Percentiles rank a stretch among this genome's conserved stretches.
Evolutionary conservation across 2,888 invertebrate genomes (phyloP).

Genomic region (Subacronicta megacephala): DNA sequence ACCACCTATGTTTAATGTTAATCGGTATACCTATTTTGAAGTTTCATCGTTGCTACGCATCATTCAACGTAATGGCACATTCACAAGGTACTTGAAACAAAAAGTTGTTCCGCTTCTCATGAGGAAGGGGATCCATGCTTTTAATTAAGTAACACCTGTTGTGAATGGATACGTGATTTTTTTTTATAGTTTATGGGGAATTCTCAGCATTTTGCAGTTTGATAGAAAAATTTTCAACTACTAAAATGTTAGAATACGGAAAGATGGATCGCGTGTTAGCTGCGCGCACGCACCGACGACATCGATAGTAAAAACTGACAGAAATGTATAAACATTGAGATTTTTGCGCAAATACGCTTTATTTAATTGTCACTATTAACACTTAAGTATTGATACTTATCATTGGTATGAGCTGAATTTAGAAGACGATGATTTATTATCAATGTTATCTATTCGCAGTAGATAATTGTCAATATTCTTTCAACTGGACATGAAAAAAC

Average conservation of each 20-base stretch:
- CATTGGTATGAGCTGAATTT: constrained; percentile 21
- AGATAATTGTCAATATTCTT: no score
- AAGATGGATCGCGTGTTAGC: constrained; percentile 53
- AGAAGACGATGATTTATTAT: constrained; percentile 25
- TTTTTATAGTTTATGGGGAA: constrained; percentile 4
- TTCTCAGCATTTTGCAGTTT: background rate
- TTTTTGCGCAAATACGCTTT: constrained; percentile 32
- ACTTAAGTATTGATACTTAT: constrained; percentile 37
- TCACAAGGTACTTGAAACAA: constrained; percentile 1
- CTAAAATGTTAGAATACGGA: constrained; percentile 55
- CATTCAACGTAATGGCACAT: background rate
- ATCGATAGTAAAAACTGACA: constrained; percentile 28
- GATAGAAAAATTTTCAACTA: constrained; percentile 7
- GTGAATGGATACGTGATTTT: constrained; percentile 1
- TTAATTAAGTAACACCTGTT: constrained; percentile 13
- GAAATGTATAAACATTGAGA: constrained; percentile 28
- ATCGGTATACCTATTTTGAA: no score
- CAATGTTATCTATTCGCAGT: no score
- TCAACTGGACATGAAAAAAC: no score
- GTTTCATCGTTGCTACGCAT: background rate
- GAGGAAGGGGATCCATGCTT: constrained; percentile 19
- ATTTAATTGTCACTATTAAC: constrained; percentile 32
- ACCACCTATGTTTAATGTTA: no score
- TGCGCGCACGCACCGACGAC: constrained; percentile 45
- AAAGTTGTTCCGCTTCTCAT: background rate